Evolutionary conservation across 1,140 invertebrate species (phyloP).

Genomic region (Aphelenchoides avenae): DNA sequence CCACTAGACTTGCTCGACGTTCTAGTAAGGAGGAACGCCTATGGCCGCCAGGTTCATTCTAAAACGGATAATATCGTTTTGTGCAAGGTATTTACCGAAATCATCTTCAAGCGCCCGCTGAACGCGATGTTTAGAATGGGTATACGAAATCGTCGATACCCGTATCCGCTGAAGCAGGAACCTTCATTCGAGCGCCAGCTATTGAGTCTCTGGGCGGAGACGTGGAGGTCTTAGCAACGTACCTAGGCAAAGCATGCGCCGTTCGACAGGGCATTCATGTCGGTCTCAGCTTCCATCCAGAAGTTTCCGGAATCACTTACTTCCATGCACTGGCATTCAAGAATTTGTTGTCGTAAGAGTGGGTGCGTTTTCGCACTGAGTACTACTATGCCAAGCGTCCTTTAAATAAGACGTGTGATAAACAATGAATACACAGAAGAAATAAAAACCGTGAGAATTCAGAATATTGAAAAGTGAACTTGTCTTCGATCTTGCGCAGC

Average conservation of each 20-base stretch:
- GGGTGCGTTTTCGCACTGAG: too few relatives aligned
- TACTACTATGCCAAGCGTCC: too few relatives aligned
- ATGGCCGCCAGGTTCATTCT: neutral
- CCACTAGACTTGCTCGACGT: neutral
- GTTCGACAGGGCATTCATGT: constrained; percentile 2
- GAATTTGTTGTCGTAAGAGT: too few relatives aligned
- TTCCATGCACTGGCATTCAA: constrained; percentile 2
- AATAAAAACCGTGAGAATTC: too few relatives aligned
- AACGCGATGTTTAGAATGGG: too few relatives aligned
- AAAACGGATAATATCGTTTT: neutral
- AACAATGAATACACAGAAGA: too few relatives aligned
- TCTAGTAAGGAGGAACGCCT: constrained; percentile 2
- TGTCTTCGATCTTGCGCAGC: too few relatives aligned
- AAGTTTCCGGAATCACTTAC: constrained; percentile 4
- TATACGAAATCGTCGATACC: too few relatives aligned
- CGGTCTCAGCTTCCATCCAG: constrained; percentile 5
- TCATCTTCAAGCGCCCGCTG: too few relatives aligned
- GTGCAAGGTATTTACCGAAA: too few relatives aligned
- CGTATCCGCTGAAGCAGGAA: neutral
- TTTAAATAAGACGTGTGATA: too few relatives aligned
- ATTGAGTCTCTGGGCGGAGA: neutral
- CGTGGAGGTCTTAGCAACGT: constrained; percentile 3
- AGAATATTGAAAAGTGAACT: too few relatives aligned
- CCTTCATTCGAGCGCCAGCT: constrained; percentile 6
- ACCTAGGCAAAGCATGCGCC: neutral